Conservation (phyloP, 1,140 invertebrate species). For the Yoshiicerus persimilis region DNA sequence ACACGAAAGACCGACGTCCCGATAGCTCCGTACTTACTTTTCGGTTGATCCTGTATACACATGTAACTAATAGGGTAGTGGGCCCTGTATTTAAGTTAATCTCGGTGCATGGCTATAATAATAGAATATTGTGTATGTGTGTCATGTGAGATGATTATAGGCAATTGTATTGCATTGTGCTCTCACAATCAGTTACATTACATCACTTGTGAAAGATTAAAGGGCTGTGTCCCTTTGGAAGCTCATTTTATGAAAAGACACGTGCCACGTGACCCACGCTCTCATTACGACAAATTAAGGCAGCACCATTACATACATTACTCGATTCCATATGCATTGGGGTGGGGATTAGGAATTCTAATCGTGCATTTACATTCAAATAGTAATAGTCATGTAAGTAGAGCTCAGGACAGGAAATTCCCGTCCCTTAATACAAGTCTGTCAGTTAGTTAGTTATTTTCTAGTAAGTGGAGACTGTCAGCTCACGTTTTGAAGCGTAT, state of each 20-base stretch:
- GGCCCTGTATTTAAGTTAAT: not conserved
- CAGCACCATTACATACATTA: not conserved
- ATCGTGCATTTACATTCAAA: too few relatives aligned
- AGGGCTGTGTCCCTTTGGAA: not conserved
- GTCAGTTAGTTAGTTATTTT: not conserved
- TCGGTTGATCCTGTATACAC: too few relatives aligned
- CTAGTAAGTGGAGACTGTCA: not conserved
- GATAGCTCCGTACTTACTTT: too few relatives aligned
- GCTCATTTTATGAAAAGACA: not conserved
- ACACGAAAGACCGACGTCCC: too few relatives aligned
- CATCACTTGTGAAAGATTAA: not conserved
- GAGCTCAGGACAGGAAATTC: not conserved
- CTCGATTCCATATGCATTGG: not conserved
- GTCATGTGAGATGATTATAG: not conserved
- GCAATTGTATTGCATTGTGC: constrained; percentile 5
- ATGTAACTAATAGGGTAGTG: not conserved
- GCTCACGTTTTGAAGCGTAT: too few relatives aligned
- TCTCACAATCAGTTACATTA: not conserved
- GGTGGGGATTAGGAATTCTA: too few relatives aligned
- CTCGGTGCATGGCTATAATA: not conserved
- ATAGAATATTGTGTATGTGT: not conserved
- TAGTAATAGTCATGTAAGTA: too few relatives aligned
- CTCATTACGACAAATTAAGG: not conserved
- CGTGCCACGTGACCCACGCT: not conserved
- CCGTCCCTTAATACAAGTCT: not conserved